Evolutionary conservation across 1,140 invertebrate genomes (phyloP).

Genomic region (Parasteatoda tepidariorum): DNA sequence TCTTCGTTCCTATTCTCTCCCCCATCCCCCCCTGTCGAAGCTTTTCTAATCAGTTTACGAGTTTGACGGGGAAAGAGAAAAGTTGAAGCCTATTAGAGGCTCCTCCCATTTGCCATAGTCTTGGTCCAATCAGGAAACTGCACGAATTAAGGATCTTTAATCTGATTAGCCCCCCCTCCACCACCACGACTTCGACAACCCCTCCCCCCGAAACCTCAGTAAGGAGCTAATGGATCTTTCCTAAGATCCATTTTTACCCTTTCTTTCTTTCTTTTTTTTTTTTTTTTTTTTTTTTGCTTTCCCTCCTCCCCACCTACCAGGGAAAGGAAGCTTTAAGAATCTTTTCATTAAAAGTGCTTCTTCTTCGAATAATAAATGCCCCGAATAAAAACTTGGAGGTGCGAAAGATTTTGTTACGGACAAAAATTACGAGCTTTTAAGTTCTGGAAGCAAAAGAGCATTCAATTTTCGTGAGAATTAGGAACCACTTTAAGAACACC

Average conservation of each 20-base stretch:
- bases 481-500: constrained; percentile 49
- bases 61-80: constrained; percentile 20
- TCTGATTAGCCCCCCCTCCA: constrained; percentile 26
- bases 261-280: constrained; percentile 21
- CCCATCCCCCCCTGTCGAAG: constrained; percentile 6
- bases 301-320: not conserved
- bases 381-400: not conserved
- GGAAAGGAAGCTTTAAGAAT: no score
- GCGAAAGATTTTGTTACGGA: not conserved
- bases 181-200: not conserved
- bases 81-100: constrained; percentile 59
- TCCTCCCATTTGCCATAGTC: constrained; percentile 20
- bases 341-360: constrained; percentile 51
- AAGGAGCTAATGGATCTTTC: constrained; percentile 53
- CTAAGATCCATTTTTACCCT: constrained; percentile 54
- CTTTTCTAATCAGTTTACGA: constrained; percentile 57
- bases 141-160: constrained; percentile 56
- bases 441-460: not conserved
- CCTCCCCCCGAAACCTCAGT: not conserved
- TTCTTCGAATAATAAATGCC: constrained; percentile 51
- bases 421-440: not conserved
- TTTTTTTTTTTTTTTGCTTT: not conserved
- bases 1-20: not conserved
- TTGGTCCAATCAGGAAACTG: constrained; percentile 23
- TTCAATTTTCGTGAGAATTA: constrained; percentile 36